These are phyloP conservation scores for Distichodus sexfasciatus DNA, from an alignment of 2,797 vertebrate genomes.

Conservation along the genomic window DNA sequence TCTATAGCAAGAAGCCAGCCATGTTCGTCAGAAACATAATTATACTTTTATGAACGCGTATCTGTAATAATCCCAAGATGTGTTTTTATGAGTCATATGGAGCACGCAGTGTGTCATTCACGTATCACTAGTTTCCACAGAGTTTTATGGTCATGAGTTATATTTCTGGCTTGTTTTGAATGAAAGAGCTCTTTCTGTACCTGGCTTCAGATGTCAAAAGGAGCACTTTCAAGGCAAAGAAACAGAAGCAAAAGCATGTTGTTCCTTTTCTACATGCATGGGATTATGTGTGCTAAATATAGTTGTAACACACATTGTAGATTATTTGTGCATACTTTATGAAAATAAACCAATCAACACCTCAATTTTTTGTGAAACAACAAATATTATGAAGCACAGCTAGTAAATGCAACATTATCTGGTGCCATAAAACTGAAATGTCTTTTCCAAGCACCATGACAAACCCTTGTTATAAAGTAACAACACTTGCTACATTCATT, in stretches of 20 bases:
- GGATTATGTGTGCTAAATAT: background rate
- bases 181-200: background rate
- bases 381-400: no score
- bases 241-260: background rate
- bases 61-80: conserved; percentile 43
- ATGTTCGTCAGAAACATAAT: conserved; percentile 51
- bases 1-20: conserved; percentile 44
- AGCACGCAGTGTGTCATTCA: conserved; percentile 31
- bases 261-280: background rate
- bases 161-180: conserved; percentile 1
- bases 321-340: no score
- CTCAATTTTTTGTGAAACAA: no score
- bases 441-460: no score
- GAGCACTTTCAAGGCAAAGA: background rate
- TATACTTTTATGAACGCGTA: conserved; percentile 47
- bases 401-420: no score
- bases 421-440: no score
- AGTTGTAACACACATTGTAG: no score
- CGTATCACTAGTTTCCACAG: conserved; percentile 11
- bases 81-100: conserved; percentile 51
- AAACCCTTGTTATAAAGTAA: no score
- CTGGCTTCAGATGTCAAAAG: background rate
- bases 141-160: background rate
- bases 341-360: no score
- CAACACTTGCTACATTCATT: no score